Evolutionary conservation across 2,113 vertebrate species (phyloP).

Genomic region (Dicentrarchus labrax): DNA sequence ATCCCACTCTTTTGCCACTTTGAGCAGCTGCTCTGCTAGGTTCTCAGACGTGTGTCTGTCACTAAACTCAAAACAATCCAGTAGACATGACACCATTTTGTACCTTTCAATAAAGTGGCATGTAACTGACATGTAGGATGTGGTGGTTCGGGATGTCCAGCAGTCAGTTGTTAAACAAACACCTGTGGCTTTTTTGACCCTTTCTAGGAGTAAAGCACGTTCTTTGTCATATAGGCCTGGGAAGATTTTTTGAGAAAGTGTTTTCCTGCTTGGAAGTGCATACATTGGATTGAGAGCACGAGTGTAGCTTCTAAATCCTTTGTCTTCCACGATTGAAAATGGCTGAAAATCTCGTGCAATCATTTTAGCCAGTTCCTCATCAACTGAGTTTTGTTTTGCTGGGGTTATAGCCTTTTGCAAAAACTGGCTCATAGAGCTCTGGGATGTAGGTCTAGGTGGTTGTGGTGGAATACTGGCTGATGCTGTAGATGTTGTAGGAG

Average conservation of each 20-base stretch:
- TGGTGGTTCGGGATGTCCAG: constrained; percentile 55
- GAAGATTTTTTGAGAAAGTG: constrained; percentile 41
- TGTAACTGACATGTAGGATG: constrained; percentile 49
- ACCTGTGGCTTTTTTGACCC: constrained; percentile 45
- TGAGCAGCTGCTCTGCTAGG: constrained; percentile 56
- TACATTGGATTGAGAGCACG: constrained; percentile 44
- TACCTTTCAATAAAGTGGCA: constrained; percentile 62
- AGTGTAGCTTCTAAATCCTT: not conserved
- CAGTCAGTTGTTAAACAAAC: constrained; percentile 63
- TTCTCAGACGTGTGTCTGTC: constrained; percentile 66
- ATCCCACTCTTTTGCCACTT: constrained; percentile 59
- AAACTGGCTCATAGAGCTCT: constrained; percentile 1
- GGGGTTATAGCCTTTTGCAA: constrained; percentile 3
- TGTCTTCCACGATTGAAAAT: constrained; percentile 49
- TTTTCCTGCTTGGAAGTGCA: constrained; percentile 50
- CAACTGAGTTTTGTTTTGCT: constrained; percentile 32
- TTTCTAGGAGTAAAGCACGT: constrained; percentile 39
- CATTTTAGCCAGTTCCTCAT: constrained; percentile 58
- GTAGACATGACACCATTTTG: constrained; percentile 43
- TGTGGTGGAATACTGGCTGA: too few relatives aligned
- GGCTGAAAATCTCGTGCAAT: constrained; percentile 55
- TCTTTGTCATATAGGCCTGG: constrained; percentile 13
- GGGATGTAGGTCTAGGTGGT: not conserved
- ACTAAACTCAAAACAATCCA: constrained; percentile 68
- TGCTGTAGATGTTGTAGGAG: too few relatives aligned